Evolutionary conservation across 2,113 vertebrate genomes (phyloP).

Genomic region (Urocitellus parryii): DNA sequence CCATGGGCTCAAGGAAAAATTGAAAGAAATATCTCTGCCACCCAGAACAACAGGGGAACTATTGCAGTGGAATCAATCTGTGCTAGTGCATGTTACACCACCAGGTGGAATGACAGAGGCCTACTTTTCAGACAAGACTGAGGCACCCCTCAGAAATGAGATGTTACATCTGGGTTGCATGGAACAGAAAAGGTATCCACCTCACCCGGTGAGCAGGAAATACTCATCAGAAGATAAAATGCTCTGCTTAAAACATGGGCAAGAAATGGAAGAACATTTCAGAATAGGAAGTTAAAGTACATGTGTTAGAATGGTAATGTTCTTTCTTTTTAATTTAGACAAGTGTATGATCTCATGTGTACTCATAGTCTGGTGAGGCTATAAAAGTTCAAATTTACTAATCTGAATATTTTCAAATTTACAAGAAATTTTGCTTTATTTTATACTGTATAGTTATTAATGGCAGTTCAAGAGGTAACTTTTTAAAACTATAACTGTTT

Average conservation of each 20-base stretch:
- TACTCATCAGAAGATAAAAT: not conserved
- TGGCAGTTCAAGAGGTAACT: not conserved
- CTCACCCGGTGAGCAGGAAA: not conserved
- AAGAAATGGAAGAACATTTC: not conserved
- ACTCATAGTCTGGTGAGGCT: not conserved
- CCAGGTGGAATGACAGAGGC: not conserved
- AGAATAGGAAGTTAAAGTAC: not conserved
- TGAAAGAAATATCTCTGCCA: not conserved
- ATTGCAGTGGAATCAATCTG: no score
- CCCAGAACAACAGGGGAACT: not conserved
- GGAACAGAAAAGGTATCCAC: not conserved
- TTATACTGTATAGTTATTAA: not conserved
- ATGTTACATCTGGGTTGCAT: not conserved
- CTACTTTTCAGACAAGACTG: not conserved
- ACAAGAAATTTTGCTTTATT: not conserved
- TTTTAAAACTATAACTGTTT: not conserved
- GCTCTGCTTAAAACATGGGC: not conserved
- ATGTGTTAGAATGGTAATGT: not conserved
- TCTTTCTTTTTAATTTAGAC: conserved; percentile 8
- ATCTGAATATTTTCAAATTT: not conserved
- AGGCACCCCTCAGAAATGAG: not conserved
- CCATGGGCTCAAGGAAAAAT: not conserved
- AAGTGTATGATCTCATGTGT: not conserved
- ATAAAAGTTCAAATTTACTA: not conserved
- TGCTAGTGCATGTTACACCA: not conserved